phyloP scores from a whole-genome alignment of 2,797 vertebrate genomes.

The Erethizon dorsatum region DNA sequence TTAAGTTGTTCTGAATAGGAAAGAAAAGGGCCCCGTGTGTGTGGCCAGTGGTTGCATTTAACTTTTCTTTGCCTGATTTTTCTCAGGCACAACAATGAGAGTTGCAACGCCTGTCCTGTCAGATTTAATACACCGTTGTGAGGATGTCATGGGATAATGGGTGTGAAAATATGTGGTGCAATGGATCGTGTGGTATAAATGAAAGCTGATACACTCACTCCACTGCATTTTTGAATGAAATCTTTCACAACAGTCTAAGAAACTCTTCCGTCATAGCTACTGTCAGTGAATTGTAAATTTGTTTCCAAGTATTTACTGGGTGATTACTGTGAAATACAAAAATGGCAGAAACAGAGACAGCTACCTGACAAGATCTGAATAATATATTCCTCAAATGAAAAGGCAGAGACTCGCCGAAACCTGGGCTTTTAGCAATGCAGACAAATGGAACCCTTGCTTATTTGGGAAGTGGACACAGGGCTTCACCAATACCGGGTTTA shows the following conservation, averaged over 20 bases:
- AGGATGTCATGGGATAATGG: not conserved
- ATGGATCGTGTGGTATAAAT: not conserved
- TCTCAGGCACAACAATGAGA: not conserved
- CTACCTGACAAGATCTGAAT: conserved; percentile 13
- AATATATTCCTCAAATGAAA: conserved; percentile 29
- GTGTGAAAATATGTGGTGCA: not conserved
- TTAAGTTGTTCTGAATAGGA: not conserved
- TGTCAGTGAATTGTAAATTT: not conserved
- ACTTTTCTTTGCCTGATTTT: not conserved
- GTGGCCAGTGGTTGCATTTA: not conserved
- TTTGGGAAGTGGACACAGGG: not conserved
- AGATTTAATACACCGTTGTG: not conserved
- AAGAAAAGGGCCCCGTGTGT: not conserved
- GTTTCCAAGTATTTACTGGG: not conserved
- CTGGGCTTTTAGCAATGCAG: not conserved
- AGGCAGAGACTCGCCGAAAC: not conserved
- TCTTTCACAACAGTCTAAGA: conserved; percentile 1
- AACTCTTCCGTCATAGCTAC: not conserved
- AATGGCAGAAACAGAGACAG: not conserved
- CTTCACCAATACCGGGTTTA: not conserved
- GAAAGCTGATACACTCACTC: not conserved
- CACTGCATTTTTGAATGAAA: not conserved
- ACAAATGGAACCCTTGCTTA: not conserved
- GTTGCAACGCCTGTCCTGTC: not conserved
- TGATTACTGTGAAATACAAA: not conserved